These are phyloP conservation scores for Sinocyclocheilus rhinocerous DNA, from an alignment of 2,113 vertebrate species.

Conservation along the genomic window DNA sequence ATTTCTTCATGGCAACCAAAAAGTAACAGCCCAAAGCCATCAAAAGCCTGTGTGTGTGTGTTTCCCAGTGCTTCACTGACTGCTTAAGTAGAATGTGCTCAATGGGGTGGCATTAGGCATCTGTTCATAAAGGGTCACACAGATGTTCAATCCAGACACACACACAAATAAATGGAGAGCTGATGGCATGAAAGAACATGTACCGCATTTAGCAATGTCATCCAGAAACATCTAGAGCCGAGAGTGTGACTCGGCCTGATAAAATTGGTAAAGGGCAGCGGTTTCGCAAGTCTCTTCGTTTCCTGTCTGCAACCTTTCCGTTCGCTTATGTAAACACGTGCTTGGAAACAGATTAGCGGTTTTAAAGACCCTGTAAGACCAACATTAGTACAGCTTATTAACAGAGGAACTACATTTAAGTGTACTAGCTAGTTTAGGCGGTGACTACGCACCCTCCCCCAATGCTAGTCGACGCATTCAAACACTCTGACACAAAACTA, in stretches of 20 bases:
- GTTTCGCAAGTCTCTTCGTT: neutral
- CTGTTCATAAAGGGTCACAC: conserved; percentile 67
- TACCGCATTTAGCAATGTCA: conserved; percentile 36
- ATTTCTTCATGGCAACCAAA: conserved; percentile 39
- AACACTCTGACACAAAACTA: conserved; percentile 62
- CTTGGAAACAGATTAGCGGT: conserved; percentile 35
- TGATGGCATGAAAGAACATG: conserved; percentile 26
- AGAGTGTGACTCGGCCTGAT: neutral
- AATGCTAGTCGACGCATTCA: conserved; percentile 44
- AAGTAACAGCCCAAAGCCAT: neutral
- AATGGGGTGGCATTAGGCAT: conserved; percentile 59
- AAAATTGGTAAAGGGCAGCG: neutral
- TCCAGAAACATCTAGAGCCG: conserved; percentile 17
- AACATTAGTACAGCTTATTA: conserved; percentile 59
- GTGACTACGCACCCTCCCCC: conserved; percentile 42
- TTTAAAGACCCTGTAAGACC: conserved; percentile 61
- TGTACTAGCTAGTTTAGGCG: conserved; percentile 53
- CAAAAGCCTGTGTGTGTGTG: neutral
- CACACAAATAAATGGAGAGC: conserved; percentile 33
- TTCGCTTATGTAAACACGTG: conserved; percentile 55
- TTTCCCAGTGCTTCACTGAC: conserved; percentile 39
- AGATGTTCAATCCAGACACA: conserved; percentile 65
- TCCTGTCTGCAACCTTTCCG: neutral
- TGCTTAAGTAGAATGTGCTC: conserved; percentile 63
- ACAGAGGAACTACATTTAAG: conserved; percentile 58